Conservation (phyloP, 2,797 vertebrate genomes). For the Basileuterus tristriatus region DNA sequence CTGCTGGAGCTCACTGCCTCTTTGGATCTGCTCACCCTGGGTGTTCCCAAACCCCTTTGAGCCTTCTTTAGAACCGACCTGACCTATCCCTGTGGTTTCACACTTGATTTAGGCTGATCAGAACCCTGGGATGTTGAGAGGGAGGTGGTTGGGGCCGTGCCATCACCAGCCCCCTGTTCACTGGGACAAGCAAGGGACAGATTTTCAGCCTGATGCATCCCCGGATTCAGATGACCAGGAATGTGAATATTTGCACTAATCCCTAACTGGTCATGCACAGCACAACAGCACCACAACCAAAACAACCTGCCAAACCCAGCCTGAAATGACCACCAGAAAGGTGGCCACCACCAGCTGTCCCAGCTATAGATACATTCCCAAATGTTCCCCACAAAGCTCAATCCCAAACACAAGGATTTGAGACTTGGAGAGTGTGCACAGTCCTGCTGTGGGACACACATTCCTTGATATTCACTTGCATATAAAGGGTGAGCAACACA, state of each 20-base stretch:
- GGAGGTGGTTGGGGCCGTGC: fast-evolving
- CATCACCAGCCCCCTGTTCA: not conserved
- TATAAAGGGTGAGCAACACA: not conserved
- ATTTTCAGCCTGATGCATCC: not conserved
- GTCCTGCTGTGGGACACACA: fast-evolving
- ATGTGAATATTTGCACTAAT: not conserved
- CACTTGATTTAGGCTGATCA: not conserved
- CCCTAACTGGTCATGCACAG: fast-evolving
- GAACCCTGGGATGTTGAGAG: not conserved
- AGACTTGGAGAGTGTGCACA: not conserved
- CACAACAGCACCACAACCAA: not conserved
- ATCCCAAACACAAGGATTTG: not conserved
- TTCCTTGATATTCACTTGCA: not conserved
- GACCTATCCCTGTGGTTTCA: not conserved
- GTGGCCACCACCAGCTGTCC: not conserved
- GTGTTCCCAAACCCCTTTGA: not conserved
- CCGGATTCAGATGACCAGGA: fast-evolving
- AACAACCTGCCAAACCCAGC: not conserved
- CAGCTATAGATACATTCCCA: not conserved
- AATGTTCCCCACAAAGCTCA: not conserved
- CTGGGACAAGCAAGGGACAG: not conserved
- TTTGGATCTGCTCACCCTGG: fast-evolving
- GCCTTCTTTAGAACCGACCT: fast-evolving
- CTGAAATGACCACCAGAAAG: not conserved
- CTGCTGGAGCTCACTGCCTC: not conserved